These are phyloP conservation scores for Hedychridium roseum DNA, from an alignment of 2,888 invertebrate genomes.

Conservation along the genomic window DNA sequence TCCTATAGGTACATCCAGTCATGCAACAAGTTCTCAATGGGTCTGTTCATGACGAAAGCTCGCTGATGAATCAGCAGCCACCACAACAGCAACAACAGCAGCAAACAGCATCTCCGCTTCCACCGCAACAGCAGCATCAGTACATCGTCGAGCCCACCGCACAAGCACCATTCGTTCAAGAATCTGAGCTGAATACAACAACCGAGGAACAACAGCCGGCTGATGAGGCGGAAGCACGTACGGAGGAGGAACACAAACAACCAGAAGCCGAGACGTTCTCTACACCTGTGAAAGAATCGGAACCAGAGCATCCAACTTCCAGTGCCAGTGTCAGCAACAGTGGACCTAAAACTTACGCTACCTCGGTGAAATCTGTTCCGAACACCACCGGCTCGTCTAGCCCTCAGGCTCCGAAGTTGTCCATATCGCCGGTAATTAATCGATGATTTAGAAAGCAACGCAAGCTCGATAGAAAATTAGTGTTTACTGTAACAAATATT, in stretches of 20 bases:
- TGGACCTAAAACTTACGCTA: conserved; percentile 86
- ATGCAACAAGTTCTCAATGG: conserved; percentile 59
- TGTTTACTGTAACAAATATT: conserved; percentile 4
- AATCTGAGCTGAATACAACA: conserved; percentile 49
- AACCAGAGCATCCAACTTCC: conserved; percentile 62
- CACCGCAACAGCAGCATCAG: conserved; percentile 40
- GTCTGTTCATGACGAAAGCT: conserved; percentile 59
- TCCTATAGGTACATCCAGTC: conserved; percentile 52
- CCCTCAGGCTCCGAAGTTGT: conserved; percentile 59
- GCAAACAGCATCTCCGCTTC: conserved; percentile 28
- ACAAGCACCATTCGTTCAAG: conserved; percentile 57
- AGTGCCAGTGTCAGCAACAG: conserved; percentile 61
- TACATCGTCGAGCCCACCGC: conserved; percentile 47
- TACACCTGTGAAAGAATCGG: conserved; percentile 59
- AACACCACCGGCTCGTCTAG: conserved; percentile 49
- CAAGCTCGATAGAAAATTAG: not conserved
- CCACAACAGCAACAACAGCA: conserved; percentile 45
- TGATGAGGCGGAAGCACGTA: conserved; percentile 52
- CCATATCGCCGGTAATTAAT: conserved; percentile 63
- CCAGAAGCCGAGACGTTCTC: conserved; percentile 52
- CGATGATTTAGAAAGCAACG: not conserved
- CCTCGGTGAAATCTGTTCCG: conserved; percentile 75
- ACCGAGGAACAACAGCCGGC: conserved; percentile 37
- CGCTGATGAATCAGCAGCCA: conserved; percentile 53
- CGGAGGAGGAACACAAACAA: conserved; percentile 55